Conservation (phyloP, 1,140 invertebrate genomes). For the Caenorhabditis remanei region DNA sequence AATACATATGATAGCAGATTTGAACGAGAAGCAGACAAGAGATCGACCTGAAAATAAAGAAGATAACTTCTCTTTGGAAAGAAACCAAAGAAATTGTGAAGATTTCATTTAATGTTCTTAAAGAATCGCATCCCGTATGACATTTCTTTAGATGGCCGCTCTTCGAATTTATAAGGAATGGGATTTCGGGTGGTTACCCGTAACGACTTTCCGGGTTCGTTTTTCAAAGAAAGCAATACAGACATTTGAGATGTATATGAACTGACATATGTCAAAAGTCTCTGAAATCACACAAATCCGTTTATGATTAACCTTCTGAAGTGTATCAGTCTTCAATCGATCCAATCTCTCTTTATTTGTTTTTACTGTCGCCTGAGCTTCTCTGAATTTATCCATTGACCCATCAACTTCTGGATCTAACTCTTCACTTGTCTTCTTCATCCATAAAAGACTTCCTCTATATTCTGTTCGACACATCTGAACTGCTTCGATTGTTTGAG, state of each 20-base stretch:
- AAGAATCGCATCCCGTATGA: too few species aligned
- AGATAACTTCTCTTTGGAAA: too few species aligned
- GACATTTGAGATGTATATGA: too few species aligned
- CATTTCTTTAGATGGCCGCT: too few species aligned
- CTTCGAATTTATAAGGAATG: too few species aligned
- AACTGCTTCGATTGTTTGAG: conserved; percentile 90
- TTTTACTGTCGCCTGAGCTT: conserved; percentile 84
- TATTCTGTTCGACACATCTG: conserved; percentile 96
- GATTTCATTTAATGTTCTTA: too few species aligned
- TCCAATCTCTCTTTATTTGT: conserved; percentile 91
- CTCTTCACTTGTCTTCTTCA: conserved; percentile 96
- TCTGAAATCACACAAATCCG: too few species aligned
- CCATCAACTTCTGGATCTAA: conserved; percentile 95
- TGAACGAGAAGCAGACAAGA: conserved; percentile 89
- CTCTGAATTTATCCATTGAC: conserved; percentile 94
- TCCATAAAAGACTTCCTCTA: conserved; percentile 93
- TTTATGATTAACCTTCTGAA: conserved; percentile 83
- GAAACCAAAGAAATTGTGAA: too few species aligned
- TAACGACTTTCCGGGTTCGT: too few species aligned
- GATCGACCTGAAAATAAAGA: conserved; percentile 86
- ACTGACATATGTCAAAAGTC: too few species aligned
- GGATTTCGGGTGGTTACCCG: too few species aligned
- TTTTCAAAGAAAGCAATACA: too few species aligned
- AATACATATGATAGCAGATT: conserved; percentile 81
- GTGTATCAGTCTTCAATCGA: conserved; percentile 90